Conservation (phyloP, 2,888 invertebrate genomes). For the Vesta saturnalis region DNA sequence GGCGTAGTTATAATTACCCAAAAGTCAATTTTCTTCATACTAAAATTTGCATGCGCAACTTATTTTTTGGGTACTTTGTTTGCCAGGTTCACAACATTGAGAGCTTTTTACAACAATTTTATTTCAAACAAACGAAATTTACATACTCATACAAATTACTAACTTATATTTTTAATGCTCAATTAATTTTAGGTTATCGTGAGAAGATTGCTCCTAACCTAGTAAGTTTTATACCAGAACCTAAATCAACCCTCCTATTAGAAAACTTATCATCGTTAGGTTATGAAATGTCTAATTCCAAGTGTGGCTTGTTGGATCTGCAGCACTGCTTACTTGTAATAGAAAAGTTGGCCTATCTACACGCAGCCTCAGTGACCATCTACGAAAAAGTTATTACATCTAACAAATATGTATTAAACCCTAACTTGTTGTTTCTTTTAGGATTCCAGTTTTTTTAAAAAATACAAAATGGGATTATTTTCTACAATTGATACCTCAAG, state of each 20-base stretch:
- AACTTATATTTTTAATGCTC: no score
- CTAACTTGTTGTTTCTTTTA: background rate
- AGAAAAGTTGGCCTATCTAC: background rate
- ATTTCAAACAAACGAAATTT: no score
- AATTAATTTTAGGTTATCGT: background rate
- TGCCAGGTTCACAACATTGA: no score
- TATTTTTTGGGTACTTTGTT: no score
- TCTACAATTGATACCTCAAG: background rate
- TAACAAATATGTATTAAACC: background rate
- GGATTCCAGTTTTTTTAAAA: background rate
- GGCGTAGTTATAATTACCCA: no score
- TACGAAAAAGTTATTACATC: background rate
- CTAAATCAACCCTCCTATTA: background rate
- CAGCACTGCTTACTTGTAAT: background rate
- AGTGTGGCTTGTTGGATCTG: background rate
- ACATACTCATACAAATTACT: no score
- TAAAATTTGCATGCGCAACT: no score
- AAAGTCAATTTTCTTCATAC: no score
- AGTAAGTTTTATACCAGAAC: background rate
- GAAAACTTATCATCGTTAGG: background rate
- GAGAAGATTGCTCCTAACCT: background rate
- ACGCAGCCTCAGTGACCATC: background rate
- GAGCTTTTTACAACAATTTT: no score
- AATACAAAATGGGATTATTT: background rate
- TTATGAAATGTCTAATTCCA: background rate